Percentiles rank a stretch among this genome's conserved stretches.
Conservation (phyloP, 2,888 invertebrate genomes). For the Helicoverpa assulta region DNA sequence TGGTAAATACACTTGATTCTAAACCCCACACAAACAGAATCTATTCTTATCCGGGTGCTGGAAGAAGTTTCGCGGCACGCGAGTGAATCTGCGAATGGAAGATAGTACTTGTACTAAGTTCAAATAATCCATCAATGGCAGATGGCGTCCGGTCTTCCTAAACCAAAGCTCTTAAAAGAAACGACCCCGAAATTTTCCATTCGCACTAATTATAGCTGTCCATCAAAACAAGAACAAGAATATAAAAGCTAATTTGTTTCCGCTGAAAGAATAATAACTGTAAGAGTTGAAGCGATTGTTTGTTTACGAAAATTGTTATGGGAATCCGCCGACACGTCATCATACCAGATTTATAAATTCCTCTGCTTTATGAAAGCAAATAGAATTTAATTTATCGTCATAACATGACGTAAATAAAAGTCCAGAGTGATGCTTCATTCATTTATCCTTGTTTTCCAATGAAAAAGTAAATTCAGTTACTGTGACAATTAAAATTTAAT, state of each 20-base stretch:
- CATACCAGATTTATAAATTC: constrained; percentile 24
- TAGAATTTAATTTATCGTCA: constrained; percentile 21
- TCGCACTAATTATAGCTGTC: constrained; percentile 54
- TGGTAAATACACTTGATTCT: too few relatives aligned
- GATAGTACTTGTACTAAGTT: neutral
- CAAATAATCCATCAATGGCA: constrained; percentile 1
- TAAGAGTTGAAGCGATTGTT: constrained; percentile 34
- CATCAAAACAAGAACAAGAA: constrained; percentile 41
- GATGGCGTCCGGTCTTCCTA: constrained; percentile 14
- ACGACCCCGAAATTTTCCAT: constrained; percentile 38
- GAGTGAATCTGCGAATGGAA: too few relatives aligned
- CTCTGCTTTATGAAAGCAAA: constrained; percentile 15
- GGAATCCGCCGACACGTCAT: constrained; percentile 4
- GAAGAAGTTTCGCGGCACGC: too few relatives aligned
- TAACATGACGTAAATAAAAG: neutral
- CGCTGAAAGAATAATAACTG: constrained; percentile 43
- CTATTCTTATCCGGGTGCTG: too few relatives aligned
- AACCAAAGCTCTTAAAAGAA: constrained; percentile 23
- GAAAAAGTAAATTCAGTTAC: neutral
- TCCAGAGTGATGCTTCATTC: neutral
- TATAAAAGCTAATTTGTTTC: constrained; percentile 49
- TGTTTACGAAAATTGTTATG: constrained; percentile 35
- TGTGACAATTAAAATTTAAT: neutral
- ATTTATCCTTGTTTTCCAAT: neutral
- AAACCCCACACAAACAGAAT: too few relatives aligned